Evolutionary conservation across 2,888 invertebrate species (phyloP).

Genomic region (Eurois occulta): DNA sequence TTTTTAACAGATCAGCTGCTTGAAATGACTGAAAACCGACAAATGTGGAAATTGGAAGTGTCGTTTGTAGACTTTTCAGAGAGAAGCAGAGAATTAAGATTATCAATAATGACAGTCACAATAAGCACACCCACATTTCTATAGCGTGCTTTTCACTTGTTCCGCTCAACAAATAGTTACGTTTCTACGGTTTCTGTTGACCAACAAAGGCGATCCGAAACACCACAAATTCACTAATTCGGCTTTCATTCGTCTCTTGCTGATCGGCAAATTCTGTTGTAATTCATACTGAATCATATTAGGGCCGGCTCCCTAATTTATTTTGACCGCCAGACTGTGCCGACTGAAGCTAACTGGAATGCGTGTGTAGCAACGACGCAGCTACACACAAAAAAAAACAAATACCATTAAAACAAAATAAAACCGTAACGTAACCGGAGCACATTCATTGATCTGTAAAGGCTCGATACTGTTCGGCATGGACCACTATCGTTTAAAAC

Average conservation of each 20-base stretch:
- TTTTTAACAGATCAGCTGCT: too few species aligned
- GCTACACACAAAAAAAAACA: background rate
- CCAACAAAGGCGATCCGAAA: too few species aligned
- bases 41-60: background rate
- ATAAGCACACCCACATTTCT: background rate
- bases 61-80: background rate
- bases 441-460: conserved; percentile 66
- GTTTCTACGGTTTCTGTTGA: too few species aligned
- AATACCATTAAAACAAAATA: conserved; percentile 52
- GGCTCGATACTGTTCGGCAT: conserved; percentile 60
- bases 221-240: too few species aligned
- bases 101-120: background rate
- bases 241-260: background rate
- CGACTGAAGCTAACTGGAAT: background rate
- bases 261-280: background rate
- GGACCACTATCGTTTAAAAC: conserved; percentile 60
- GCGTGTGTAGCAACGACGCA: background rate
- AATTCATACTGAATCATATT: background rate
- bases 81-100: background rate
- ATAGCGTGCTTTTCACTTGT: too few species aligned
- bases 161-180: too few species aligned
- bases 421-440: conserved; percentile 51
- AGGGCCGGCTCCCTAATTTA: background rate
- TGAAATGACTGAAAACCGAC: too few species aligned
- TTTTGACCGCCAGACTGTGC: background rate